Base-by-base conservation (phyloP, 2,113 vertebrate species). In the Podilymbus podiceps region DNA sequence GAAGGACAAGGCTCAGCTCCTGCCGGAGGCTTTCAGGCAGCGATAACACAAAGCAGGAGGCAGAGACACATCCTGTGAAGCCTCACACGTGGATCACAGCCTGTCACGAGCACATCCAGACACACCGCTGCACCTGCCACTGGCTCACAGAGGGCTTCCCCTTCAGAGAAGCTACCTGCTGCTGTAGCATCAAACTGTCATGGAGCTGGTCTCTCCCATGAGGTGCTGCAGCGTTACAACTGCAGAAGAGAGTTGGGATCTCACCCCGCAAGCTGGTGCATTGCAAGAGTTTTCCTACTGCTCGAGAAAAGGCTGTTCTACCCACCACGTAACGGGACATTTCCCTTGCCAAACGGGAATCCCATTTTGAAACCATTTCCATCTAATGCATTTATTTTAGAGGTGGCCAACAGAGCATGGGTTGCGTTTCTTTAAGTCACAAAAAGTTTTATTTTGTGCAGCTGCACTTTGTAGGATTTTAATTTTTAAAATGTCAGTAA, bases 81-180 rank as follows among this genome's bases (percentile, higher is more conserved):
- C 42, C 35, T 27, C 44, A 56, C 28, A 25, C 22, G 28, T 0
- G 0, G 30, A 50, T 33, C 55, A 28, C 2, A 7, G 62, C 20
- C 83, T 67, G 52, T 42, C 89, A 75, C 7, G 3, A n/a, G 49
- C 44, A 28, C 60, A 30, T 21, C 66, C 25, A 59, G 46, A 33
- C 38, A 77, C 55, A 44, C 80, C 1, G 1, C 52, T 3, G 4
- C 44, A 44, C 64, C 40, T n/a, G 22, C 49, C 27, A 22, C 69
- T 56, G 58, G 79, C 87, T 79, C 25, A 22, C 5, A 38, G 53
- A 80, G 77, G 35, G 53, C 40, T 60, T 53, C 15, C 18, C 21
- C 19, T n/a, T 42, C 35, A 3, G 10, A 78, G 66, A 18, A 64
- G 33, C 58, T 83, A 38, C 52, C 42, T 11, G 3, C 53, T 63